Percentiles rank a stretch among this genome's conserved stretches.
phyloP scores from a whole-genome alignment of 2,797 vertebrate genomes.

The Rhinophrynus dorsalis region DNA sequence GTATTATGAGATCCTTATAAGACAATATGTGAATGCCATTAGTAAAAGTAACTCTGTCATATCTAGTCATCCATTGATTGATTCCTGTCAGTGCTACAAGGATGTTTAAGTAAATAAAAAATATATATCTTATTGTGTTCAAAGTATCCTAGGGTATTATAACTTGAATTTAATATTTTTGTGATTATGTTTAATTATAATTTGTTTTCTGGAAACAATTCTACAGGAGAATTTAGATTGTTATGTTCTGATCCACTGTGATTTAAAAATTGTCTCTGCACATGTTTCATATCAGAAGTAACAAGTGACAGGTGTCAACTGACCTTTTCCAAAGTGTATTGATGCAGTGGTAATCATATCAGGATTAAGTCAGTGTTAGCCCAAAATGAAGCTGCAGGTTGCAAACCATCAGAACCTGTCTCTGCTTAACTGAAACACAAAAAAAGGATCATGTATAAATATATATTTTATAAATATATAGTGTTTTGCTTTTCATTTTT shows the following conservation, averaged over 20 bases:
- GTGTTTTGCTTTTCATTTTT: background rate
- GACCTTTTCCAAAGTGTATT: slow-evolving; percentile 1
- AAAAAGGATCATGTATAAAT: background rate
- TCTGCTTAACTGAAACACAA: background rate
- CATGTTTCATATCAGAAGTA: background rate
- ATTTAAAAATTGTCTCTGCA: background rate
- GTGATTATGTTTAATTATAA: too few species aligned
- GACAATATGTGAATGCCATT: too few species aligned
- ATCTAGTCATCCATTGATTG: too few species aligned
- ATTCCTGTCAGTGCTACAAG: too few species aligned
- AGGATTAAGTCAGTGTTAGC: background rate
- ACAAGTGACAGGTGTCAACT: background rate
- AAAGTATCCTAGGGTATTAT: too few species aligned
- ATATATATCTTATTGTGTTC: too few species aligned
- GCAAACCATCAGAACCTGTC: slow-evolving; percentile 2
- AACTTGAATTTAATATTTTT: too few species aligned
- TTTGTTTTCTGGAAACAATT: background rate
- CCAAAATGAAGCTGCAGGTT: background rate
- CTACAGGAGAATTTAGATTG: background rate
- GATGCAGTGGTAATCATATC: background rate
- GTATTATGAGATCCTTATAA: too few species aligned
- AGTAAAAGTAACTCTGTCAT: too few species aligned
- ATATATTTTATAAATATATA: background rate
- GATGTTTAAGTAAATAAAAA: too few species aligned
- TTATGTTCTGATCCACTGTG: background rate